A percentile compares a stretch with the other conserved stretches of the same genome.
Evolutionary conservation across 2,113 vertebrate species (phyloP).

Genomic region (Atrichornis clamosus): DNA sequence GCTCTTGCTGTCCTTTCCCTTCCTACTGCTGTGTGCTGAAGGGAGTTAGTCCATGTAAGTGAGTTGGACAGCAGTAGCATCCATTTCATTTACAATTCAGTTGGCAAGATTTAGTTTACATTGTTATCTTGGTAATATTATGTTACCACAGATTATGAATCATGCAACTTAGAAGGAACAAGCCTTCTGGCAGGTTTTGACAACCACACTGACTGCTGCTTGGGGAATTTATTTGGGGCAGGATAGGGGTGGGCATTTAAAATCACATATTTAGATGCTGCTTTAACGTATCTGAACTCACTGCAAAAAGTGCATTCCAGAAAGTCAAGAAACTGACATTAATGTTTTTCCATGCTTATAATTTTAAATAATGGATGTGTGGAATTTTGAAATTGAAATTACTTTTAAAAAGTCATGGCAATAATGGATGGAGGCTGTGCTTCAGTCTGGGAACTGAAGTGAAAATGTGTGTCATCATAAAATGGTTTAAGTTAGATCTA

Average conservation of each 20-base stretch:
- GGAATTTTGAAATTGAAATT: background rate
- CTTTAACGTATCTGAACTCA: background rate
- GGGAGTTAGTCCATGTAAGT: background rate
- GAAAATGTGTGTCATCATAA: background rate
- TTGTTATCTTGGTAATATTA: background rate
- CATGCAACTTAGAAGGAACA: background rate
- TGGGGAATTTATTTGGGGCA: background rate
- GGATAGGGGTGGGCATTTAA: background rate
- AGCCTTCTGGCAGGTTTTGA: background rate
- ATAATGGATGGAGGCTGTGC: background rate
- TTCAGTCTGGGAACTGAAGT: background rate
- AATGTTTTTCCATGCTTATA: background rate
- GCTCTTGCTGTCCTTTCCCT: background rate
- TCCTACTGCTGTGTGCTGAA: background rate
- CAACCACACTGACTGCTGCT: background rate
- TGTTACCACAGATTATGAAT: background rate
- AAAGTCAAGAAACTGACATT: background rate
- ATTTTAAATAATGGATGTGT: background rate
- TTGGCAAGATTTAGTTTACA: background rate
- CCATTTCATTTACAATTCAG: background rate
- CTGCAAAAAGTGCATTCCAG: background rate
- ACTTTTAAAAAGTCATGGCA: background rate
- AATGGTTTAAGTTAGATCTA: background rate
- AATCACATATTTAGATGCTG: background rate
- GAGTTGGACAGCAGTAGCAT: background rate